phyloP scores from a whole-genome alignment of 2,797 vertebrate genomes.

The Florisuga fusca region DNA sequence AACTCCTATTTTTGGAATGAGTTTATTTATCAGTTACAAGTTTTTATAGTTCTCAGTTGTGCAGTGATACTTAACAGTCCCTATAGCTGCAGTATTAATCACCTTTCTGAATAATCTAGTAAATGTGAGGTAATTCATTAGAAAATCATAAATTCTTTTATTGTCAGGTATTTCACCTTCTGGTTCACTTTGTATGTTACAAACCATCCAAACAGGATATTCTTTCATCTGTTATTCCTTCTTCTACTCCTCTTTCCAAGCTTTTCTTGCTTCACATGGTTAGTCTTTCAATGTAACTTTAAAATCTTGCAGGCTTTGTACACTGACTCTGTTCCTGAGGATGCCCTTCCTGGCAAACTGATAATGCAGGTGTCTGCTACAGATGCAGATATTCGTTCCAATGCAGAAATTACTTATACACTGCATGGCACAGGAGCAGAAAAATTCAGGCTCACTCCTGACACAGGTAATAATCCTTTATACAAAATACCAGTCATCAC shows the following conservation, averaged over 20 bases:
- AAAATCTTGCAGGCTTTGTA: constrained; percentile 85
- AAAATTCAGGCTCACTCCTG: constrained; percentile 89
- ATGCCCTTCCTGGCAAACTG: constrained; percentile 88
- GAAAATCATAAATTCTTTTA: not conserved
- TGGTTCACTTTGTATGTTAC: not conserved
- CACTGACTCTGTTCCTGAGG: constrained; percentile 89
- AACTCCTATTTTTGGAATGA: not conserved
- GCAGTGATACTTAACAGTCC: not conserved
- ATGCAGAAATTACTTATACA: constrained; percentile 92
- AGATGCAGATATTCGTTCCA: constrained; percentile 96
- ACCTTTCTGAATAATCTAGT: not conserved
- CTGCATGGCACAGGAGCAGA: constrained; percentile 89
- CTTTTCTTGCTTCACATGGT: not conserved
- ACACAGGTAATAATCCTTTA: constrained; percentile 85
- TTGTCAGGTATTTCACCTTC: not conserved
- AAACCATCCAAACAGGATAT: not conserved
- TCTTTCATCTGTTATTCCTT: not conserved
- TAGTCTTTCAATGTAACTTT: not conserved
- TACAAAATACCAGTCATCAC: not conserved
- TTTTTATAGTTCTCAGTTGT: not conserved
- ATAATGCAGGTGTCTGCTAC: constrained; percentile 91
- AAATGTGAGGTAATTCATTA: not conserved
- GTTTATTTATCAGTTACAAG: not conserved
- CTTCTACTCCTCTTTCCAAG: not conserved
- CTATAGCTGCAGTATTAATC: not conserved